Conservation (phyloP, 2,797 vertebrate genomes). For the Ctenopoma multispine region DNA sequence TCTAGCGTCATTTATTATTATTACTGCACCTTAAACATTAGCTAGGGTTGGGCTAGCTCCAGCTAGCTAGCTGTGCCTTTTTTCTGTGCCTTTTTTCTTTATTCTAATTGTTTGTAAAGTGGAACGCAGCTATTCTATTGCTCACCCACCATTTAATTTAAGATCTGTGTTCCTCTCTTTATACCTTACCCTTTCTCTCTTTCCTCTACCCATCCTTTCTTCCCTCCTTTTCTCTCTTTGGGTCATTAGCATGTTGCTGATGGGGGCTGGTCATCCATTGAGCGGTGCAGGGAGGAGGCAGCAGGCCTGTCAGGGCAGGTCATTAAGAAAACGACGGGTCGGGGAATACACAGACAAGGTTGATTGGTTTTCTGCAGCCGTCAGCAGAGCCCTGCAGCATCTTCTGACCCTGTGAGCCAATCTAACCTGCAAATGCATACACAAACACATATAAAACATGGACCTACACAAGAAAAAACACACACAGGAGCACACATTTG, state of each 20-base stretch:
- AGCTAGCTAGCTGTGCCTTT: not conserved
- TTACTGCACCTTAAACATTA: not conserved
- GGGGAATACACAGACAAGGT: conserved; percentile 83
- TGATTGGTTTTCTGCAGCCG: conserved; percentile 84
- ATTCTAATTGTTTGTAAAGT: conserved; percentile 25
- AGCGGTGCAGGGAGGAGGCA: conserved; percentile 63
- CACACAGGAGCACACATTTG: conserved; percentile 25
- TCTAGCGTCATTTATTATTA: not conserved
- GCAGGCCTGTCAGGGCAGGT: conserved; percentile 81
- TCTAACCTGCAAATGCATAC: conserved; percentile 61
- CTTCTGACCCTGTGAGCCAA: conserved; percentile 73
- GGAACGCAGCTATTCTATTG: conserved; percentile 25
- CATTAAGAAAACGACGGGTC: conserved; percentile 84
- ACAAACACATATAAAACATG: conserved; percentile 24
- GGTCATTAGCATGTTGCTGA: conserved; percentile 84
- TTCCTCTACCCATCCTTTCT: not conserved
- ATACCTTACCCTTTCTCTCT: conserved; percentile 11
- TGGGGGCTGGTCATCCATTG: conserved; percentile 78
- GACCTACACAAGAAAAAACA: conserved; percentile 40
- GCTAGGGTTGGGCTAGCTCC: not conserved
- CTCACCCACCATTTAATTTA: conserved; percentile 18
- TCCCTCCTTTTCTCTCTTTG: conserved; percentile 39
- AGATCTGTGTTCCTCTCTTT: conserved; percentile 23
- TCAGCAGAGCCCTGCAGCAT: conserved; percentile 82
- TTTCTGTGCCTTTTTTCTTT: no score